phyloP scores from a whole-genome alignment of 2,113 vertebrate species.

The Neotoma lepida region DNA sequence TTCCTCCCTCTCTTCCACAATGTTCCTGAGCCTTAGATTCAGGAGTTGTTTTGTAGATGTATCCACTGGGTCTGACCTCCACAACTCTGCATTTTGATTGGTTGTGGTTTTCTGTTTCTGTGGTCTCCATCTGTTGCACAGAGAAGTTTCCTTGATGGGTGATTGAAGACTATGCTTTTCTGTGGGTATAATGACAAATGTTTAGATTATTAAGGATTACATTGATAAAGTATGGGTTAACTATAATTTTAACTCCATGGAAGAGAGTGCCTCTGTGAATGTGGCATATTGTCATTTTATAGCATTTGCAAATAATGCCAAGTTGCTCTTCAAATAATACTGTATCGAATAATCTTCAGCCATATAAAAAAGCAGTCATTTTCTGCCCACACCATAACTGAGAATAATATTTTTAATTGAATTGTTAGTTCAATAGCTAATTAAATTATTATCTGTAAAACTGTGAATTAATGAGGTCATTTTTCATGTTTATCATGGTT shows the following conservation, averaged over 20 bases:
- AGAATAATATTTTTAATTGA: conserved; percentile 25
- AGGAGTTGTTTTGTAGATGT: background rate
- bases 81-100: background rate
- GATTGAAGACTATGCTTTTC: background rate
- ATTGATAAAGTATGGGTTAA: background rate
- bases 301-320: background rate
- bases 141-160: background rate
- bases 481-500: conserved; percentile 38
- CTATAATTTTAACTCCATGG: background rate
- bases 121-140: background rate
- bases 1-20: background rate
- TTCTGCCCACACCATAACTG: background rate
- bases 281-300: background rate
- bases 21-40: background rate
- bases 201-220: background rate
- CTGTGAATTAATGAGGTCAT: background rate
- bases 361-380: background rate
- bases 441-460: conserved; percentile 19
- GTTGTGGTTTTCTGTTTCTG: background rate
- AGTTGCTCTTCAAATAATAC: conserved; percentile 36
- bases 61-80: background rate
- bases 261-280: background rate
- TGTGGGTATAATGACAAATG: background rate
- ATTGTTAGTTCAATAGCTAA: conserved; percentile 27
- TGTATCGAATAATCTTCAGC: background rate